Base-by-base conservation (phyloP, 2,113 vertebrate genomes). In the Cyprinodon tularosa region DNA sequence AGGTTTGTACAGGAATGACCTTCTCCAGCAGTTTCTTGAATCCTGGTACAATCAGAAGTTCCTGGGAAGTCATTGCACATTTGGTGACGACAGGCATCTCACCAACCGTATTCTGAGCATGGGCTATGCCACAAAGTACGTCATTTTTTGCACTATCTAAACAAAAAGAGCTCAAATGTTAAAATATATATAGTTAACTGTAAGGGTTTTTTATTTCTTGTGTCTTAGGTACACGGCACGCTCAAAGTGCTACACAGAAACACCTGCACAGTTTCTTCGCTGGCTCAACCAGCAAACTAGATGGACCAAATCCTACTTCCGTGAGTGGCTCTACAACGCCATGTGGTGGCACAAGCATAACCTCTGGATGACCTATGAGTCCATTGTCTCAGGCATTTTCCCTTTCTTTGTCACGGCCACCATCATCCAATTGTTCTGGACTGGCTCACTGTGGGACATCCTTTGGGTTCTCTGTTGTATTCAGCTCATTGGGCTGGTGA, bases 341-440 rank as follows among this genome's bases (percentile, higher is more conserved):
- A 94, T 97, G 85, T 97, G 96, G 96, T 98, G 96, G 96, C 96
- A 98, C 87, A 97, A 96, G 81, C 96, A 98, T 79, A 94, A 95
- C 78, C 93, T 96, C 1, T 98, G 96, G 96, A 98, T 98, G 96
- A 96, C 96, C 61, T 97, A 98, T 2, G 96, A 98, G 89, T 95
- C 96, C 13, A 94, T 97, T n/a, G 93, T 97, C 36, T 93, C 96
- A 0, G 96, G 96, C 1, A 85, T 97, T 62, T 98, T 97, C 84
- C 96, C 96, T 1, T 97, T 98, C 86, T 97, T 97, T 22, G 96
- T 98, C 84, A 96, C 96, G 0, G 95, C 94, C 80, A 96, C 96
- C 0, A 95, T 97, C 69, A 94, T 98, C 83, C 93, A 95, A 72
- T 89, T 97, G 14, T 97, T 98, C 82, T 97, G 96, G 84, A 93